A percentile compares a stretch with the other conserved stretches of the same genome.
Conservation (phyloP, 2,113 vertebrate genomes). For the Semnornis frantzii region DNA sequence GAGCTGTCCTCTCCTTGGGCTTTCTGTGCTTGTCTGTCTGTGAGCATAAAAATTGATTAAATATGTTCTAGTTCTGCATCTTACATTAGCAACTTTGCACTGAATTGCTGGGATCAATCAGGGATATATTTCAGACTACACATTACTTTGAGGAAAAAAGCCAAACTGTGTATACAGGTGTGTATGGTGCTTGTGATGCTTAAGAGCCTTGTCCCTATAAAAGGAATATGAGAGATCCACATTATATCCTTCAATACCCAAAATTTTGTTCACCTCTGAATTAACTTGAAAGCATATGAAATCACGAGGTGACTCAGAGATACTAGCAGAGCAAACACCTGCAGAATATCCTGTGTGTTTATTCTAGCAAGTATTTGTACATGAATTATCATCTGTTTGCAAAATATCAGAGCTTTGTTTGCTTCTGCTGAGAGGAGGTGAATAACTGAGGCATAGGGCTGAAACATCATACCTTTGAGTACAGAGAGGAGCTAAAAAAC, state of each 20-base stretch:
- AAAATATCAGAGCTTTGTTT: not conserved
- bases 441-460: not conserved
- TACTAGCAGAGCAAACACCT: not conserved
- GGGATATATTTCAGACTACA: not conserved
- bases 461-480: not conserved
- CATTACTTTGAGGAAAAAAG: not conserved
- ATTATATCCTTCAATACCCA: not conserved
- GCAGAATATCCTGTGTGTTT: not conserved
- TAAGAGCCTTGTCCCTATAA: not conserved
- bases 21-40: not conserved
- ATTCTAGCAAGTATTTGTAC: not conserved
- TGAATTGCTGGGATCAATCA: not conserved
- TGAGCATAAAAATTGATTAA: not conserved
- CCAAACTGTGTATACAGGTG: fast-evolving
- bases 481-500: not conserved
- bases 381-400: not conserved
- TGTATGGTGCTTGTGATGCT: not conserved
- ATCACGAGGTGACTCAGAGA: not conserved
- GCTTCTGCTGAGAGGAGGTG: not conserved
- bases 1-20: not conserved
- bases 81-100: not conserved
- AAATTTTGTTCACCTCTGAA: not conserved
- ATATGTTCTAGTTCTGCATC: not conserved
- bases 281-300: not conserved
- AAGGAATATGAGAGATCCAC: not conserved